Percentiles rank a stretch among this genome's conserved stretches.
These are phyloP conservation scores for Pristis pectinata DNA, from an alignment of 2,797 vertebrate genomes.

Conservation along the genomic window DNA sequence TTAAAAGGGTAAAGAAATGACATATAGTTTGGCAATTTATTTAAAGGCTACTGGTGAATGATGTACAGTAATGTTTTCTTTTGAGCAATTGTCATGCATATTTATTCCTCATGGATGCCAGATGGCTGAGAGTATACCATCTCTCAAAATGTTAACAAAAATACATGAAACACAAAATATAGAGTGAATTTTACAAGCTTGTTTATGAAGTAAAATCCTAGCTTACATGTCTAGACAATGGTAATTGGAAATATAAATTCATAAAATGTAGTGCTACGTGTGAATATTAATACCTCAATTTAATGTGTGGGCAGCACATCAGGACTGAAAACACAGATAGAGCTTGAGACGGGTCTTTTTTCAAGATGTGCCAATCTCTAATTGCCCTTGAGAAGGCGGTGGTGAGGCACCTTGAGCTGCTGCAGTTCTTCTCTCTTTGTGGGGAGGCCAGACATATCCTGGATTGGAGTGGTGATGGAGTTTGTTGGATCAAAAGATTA, in stretches of 20 bases:
- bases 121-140: no score
- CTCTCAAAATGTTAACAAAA: neutral
- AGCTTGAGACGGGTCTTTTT: neutral
- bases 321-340: neutral
- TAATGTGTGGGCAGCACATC: neutral
- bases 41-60: no score
- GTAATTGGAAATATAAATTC: neutral
- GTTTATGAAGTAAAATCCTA: neutral
- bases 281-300: neutral
- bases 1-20: no score
- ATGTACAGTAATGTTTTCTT: no score
- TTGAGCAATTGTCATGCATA: no score
- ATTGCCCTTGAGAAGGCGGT: no score
- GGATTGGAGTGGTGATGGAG: neutral
- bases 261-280: neutral
- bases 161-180: neutral
- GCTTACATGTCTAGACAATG: neutral
- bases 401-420: no score
- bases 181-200: neutral
- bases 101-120: no score
- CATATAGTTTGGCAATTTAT: no score
- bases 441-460: neutral
- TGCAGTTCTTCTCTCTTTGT: no score
- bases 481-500: no score
- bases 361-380: no score